These are phyloP conservation scores for Parambassis ranga DNA, from an alignment of 2,797 vertebrate species.

Conservation along the genomic window DNA sequence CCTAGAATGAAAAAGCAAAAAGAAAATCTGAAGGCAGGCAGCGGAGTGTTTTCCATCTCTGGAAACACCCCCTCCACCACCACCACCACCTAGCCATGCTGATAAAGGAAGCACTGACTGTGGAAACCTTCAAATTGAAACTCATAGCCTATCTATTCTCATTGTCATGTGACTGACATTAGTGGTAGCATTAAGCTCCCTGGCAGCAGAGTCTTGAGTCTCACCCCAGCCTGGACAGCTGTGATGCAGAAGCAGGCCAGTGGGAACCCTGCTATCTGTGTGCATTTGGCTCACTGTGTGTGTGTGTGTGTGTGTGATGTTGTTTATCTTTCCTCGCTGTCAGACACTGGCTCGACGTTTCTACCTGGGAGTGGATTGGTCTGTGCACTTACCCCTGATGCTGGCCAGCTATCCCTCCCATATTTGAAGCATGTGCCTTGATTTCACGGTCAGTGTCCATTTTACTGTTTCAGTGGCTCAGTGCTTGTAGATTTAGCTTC, in stretches of 20 bases:
- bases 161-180: constrained; percentile 43
- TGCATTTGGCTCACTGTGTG: background rate
- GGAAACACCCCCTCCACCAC: background rate
- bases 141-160: constrained; percentile 44
- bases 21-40: constrained; percentile 12
- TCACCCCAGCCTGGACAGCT: background rate
- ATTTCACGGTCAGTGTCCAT: background rate
- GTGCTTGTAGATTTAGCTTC: too few relatives aligned
- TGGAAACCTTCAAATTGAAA: constrained; percentile 60
- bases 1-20: constrained; percentile 29
- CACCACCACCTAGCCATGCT: background rate
- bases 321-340: constrained; percentile 31
- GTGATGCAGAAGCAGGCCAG: constrained; percentile 17
- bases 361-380: constrained; percentile 9
- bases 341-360: constrained; percentile 14
- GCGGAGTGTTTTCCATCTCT: constrained; percentile 22
- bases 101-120: constrained; percentile 55
- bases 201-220: constrained; percentile 4
- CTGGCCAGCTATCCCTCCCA: background rate
- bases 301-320: background rate
- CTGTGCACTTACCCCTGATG: constrained; percentile 14
- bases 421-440: background rate
- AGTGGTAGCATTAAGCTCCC: constrained; percentile 8
- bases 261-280: constrained; percentile 27
- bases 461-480: background rate